Base-by-base conservation (phyloP, 1,140 invertebrate species). In the Daktulosphaira vitifoliae region DNA sequence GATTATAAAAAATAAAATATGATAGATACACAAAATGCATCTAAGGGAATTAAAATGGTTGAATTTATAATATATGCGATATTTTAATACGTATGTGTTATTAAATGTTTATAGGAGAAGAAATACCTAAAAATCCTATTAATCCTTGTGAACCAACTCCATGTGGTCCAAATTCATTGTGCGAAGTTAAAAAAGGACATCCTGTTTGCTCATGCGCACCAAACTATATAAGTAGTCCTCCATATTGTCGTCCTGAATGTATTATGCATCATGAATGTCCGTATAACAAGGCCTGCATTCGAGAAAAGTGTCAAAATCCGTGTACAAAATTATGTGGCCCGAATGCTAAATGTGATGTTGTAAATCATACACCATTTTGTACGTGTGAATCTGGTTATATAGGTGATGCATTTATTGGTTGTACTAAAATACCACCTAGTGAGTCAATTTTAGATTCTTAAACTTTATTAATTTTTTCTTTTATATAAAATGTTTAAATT, bases 101-200 rank as follows among this genome's bases (percentile, higher is more conserved):
- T n/a, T n/a, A n/a, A n/a, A n/a, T n/a, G n/a, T 52, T 53, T 65
- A 16, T 68, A 71, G 72, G 75, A 64, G 74, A 76, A 42, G 69
- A 69, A 65, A 67, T 66, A 37, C 68, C 70, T 15, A 76, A 72
- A 68, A 37, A 69, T 39, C 71, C 70, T 13, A 46, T 67, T 69
- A 82, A 87, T 75, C 86, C 88, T 22, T 93, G 90, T 72, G 73
- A 80, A 44, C 86, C 87, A 37, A 88, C 86, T 48, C 88, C 88
- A 13, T 92, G 89, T 76, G 89, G 89, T 54, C 83, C 87, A 13
- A 89, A 90, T 76, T 91, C 89, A 0, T 81, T 89, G 33, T 92
- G 89, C 73, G 85, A 88, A 79, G 80, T 89, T 42, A 85, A 84
- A 75, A 82, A 87, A 73, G 81, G 83, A 49, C 79, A 85, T 72